Conservation (phyloP, 2,113 vertebrate species). For the Tetraodon nigroviridis region DNA sequence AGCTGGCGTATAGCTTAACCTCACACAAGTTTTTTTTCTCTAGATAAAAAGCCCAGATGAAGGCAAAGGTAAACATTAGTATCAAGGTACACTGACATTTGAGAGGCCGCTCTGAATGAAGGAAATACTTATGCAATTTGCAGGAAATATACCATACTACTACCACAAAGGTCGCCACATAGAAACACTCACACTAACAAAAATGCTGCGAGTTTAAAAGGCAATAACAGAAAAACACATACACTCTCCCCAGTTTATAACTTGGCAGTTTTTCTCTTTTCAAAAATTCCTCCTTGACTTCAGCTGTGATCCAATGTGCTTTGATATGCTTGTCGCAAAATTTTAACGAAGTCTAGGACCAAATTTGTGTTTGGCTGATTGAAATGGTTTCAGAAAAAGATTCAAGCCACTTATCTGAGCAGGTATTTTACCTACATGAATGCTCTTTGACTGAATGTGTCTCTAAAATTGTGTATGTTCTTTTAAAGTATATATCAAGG, state of each 20-base stretch:
- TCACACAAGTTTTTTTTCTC: constrained; percentile 23
- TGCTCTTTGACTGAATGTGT: constrained; percentile 34
- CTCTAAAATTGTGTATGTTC: constrained; percentile 8
- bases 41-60: constrained; percentile 19
- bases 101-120: constrained; percentile 44
- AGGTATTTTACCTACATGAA: constrained; percentile 30
- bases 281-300: constrained; percentile 1
- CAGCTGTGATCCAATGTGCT: no score
- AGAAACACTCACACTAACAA: constrained; percentile 46
- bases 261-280: constrained; percentile 51
- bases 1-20: constrained; percentile 14
- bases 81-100: constrained; percentile 33
- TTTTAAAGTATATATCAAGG: constrained; percentile 13
- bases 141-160: constrained; percentile 35
- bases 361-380: not conserved
- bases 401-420: constrained; percentile 38
- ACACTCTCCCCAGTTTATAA: constrained; percentile 31
- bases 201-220: constrained; percentile 58
- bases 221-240: constrained; percentile 50
- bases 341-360: not conserved
- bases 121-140: constrained; percentile 30
- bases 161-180: constrained; percentile 58
- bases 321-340: not conserved
- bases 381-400: no score
- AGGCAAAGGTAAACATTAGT: constrained; percentile 43